A percentile compares a stretch with the other conserved stretches of the same genome.
phyloP scores from a whole-genome alignment of 1,140 invertebrate genomes.

The Drosophila bocki region DNA sequence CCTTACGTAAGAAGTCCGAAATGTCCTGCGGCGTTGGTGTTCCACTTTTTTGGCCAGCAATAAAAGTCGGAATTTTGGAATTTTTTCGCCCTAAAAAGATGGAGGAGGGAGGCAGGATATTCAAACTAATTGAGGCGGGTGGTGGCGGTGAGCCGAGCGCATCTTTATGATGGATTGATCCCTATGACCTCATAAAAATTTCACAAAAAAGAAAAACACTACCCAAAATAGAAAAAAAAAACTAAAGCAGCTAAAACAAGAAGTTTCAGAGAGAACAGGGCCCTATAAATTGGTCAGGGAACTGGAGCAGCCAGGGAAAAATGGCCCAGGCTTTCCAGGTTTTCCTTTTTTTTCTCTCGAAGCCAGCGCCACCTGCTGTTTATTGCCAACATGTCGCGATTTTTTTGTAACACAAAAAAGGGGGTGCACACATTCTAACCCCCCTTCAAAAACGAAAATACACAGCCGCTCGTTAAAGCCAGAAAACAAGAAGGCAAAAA shows the following conservation, averaged over 20 bases:
- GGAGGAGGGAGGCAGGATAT: conserved; percentile 53
- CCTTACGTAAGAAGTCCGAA: conserved; percentile 46
- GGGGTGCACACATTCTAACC: conserved; percentile 28
- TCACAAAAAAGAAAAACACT: conserved; percentile 11
- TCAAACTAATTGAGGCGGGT: conserved; percentile 79
- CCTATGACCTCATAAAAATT: conserved; percentile 50
- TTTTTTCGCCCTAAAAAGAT: conserved; percentile 57
- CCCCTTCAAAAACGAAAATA: conserved; percentile 19
- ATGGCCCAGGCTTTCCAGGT: conserved; percentile 3
- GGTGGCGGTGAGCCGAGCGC: conserved; percentile 60
- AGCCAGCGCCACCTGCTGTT: conserved; percentile 75
- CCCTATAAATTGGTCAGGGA: conserved; percentile 74
- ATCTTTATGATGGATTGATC: conserved; percentile 63
- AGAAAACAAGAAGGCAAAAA: conserved; percentile 4
- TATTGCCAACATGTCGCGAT: conserved; percentile 80
- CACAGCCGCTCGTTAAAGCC: conserved; percentile 32
- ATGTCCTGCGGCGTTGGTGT: conserved; percentile 54
- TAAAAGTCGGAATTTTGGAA: conserved; percentile 60
- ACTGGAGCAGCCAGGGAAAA: conserved; percentile 59
- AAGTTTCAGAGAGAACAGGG: conserved; percentile 7
- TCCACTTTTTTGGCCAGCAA: conserved; percentile 62
- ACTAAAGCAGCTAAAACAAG: conserved; percentile 9
- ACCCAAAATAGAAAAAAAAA: conserved; percentile 2
- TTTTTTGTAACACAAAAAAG: conserved; percentile 41
- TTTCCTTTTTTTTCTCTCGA: conserved; percentile 20